A percentile compares a stretch with the other conserved stretches of the same genome.
Conservation (phyloP, 2,113 vertebrate species). For the Microcebus jonahi region DNA sequence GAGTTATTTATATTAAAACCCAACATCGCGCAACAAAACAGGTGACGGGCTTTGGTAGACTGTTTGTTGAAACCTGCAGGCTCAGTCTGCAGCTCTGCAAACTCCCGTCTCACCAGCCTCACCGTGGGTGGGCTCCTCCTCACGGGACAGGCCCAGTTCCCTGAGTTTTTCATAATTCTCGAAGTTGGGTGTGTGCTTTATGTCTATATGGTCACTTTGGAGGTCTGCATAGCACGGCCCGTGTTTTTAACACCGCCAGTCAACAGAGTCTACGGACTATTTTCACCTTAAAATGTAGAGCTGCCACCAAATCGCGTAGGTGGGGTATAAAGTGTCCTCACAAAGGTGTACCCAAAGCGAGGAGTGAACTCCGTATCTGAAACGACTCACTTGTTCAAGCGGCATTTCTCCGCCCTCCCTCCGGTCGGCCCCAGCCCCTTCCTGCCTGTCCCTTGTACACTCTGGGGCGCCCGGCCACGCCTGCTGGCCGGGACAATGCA, state of each 20-base stretch:
- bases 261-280: not conserved
- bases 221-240: not conserved
- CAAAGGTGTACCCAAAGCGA: not conserved
- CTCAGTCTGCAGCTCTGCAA: constrained; percentile 50
- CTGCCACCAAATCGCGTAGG: not conserved
- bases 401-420: not conserved
- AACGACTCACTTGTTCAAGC: not conserved
- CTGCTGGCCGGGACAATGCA: constrained; percentile 88
- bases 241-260: too few species aligned
- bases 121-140: constrained; percentile 59
- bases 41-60: constrained; percentile 72
- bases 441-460: constrained; percentile 35
- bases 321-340: accelerated
- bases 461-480: constrained; percentile 75
- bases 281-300: not conserved
- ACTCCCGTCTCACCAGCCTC: constrained; percentile 15
- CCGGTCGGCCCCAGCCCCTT: not conserved
- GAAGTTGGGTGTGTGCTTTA: not conserved
- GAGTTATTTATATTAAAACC: constrained; percentile 81
- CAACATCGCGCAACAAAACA: constrained; percentile 54
- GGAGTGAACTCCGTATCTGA: not conserved
- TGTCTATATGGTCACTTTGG: accelerated
- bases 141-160: not conserved
- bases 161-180: not conserved
- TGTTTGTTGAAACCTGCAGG: constrained; percentile 69